Percentiles rank a stretch among this genome's conserved stretches.
phyloP scores from a whole-genome alignment of 2,888 invertebrate species.

The Griposia aprilina region DNA sequence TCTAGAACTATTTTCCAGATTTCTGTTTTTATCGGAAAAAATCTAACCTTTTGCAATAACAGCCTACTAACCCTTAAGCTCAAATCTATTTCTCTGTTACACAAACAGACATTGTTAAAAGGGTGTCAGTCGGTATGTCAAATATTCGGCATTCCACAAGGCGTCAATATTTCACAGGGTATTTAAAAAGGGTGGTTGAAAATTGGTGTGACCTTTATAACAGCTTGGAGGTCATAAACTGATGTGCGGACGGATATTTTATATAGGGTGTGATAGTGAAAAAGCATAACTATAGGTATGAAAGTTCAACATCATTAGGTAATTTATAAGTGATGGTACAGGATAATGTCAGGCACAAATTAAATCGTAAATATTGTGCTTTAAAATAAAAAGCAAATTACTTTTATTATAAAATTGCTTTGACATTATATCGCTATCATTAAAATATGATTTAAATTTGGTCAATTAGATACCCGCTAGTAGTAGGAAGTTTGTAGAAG shows the following conservation, averaged over 20 bases:
- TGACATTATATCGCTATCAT: neutral
- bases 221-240: conserved; percentile 19
- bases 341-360: neutral
- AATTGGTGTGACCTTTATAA: conserved; percentile 18
- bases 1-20: neutral
- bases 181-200: conserved; percentile 35
- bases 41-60: neutral
- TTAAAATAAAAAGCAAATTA: neutral
- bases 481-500: no score
- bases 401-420: neutral
- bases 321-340: neutral
- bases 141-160: conserved; percentile 33
- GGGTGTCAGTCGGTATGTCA: conserved; percentile 10
- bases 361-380: neutral
- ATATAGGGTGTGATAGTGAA: neutral
- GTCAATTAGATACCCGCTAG: neutral
- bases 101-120: conserved; percentile 16
- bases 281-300: no score
- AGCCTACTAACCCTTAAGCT: neutral
- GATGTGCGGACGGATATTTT: neutral
- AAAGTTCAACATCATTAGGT: conserved; percentile 13
- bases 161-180: conserved; percentile 10
- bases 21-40: neutral
- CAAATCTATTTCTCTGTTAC: conserved; percentile 3
- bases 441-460: neutral